A percentile compares a stretch with the other conserved stretches of the same genome.
Conservation (phyloP, 2,888 invertebrate species). For the Drosophila fulvimacula region DNA sequence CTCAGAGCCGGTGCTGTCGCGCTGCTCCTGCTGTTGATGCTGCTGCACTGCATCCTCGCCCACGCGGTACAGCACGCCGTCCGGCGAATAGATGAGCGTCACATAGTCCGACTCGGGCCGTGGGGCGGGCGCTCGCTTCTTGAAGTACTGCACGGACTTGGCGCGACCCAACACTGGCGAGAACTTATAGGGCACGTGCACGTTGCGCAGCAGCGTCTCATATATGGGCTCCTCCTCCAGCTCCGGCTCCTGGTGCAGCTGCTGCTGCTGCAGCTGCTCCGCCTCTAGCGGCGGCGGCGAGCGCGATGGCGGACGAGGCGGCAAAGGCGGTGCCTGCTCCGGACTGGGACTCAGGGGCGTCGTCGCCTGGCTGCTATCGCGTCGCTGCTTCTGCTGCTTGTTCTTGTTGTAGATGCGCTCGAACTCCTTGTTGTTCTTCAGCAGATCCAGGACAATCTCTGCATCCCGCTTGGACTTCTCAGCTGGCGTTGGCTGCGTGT, state of each 20-base stretch:
- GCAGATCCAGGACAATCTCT: constrained; percentile 90
- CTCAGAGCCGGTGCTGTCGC: constrained; percentile 66
- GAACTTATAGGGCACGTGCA: constrained; percentile 85
- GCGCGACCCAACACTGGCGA: constrained; percentile 83
- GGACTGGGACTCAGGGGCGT: constrained; percentile 52
- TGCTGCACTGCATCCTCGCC: constrained; percentile 73
- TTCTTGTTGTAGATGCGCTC: constrained; percentile 91
- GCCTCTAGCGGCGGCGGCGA: constrained; percentile 83
- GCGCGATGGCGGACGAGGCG: constrained; percentile 83
- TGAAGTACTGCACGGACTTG: constrained; percentile 80
- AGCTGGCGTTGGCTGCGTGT: constrained; percentile 84
- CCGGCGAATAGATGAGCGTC: constrained; percentile 82
- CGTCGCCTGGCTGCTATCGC: constrained; percentile 68
- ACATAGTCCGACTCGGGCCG: constrained; percentile 85
- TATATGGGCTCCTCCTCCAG: constrained; percentile 82
- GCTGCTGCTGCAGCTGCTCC: constrained; percentile 60
- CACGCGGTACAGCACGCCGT: constrained; percentile 80
- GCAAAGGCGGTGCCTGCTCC: constrained; percentile 62
- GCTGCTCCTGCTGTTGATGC: constrained; percentile 47
- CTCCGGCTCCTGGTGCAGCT: constrained; percentile 39
- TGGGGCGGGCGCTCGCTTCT: constrained; percentile 65
- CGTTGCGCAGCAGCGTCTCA: constrained; percentile 83
- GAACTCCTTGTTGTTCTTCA: constrained; percentile 93
- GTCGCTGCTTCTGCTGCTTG: constrained; percentile 88
- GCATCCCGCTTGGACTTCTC: constrained; percentile 87